Percentiles rank a stretch among this genome's conserved stretches.
phyloP scores from a whole-genome alignment of 2,888 invertebrate species.

The Caenorhabditis virilis region DNA sequence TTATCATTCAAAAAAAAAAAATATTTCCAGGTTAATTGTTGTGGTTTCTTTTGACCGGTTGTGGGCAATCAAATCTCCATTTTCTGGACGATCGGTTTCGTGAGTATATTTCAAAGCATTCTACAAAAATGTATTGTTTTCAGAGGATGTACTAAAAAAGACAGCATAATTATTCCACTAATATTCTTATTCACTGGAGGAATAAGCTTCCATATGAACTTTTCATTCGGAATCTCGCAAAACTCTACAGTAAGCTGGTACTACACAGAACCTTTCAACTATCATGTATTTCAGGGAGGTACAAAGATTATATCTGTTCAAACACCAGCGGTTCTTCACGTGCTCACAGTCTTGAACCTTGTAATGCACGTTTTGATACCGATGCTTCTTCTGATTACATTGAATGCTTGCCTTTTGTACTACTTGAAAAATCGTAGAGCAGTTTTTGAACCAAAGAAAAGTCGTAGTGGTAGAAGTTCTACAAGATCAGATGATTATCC shows the following conservation, averaged over 20 bases:
- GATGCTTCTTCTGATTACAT: slow-evolving; percentile 41
- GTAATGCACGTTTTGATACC: slow-evolving; percentile 43
- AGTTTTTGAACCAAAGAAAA: slow-evolving; percentile 18
- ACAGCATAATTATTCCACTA: slow-evolving; percentile 30
- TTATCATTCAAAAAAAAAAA: background rate
- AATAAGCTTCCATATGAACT: slow-evolving; percentile 47
- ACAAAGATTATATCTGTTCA: slow-evolving; percentile 13
- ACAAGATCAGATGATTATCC: slow-evolving; percentile 27
- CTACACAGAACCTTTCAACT: background rate
- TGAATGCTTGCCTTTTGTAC: slow-evolving; percentile 48
- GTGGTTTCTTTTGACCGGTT: slow-evolving; percentile 55
- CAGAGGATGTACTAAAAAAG: slow-evolving; percentile 26
- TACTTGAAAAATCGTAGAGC: slow-evolving; percentile 43
- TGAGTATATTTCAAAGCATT: slow-evolving; percentile 7
- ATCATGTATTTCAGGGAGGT: slow-evolving; percentile 11
- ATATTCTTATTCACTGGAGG: slow-evolving; percentile 38
- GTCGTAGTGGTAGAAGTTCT: slow-evolving; percentile 16
- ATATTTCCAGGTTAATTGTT: slow-evolving; percentile 48
- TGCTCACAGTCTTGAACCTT: slow-evolving; percentile 19
- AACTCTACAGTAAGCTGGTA: slow-evolving; percentile 18
- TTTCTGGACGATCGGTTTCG: slow-evolving; percentile 41
- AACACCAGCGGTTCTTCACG: slow-evolving; percentile 14
- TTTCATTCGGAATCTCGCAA: slow-evolving; percentile 20
- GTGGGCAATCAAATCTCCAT: slow-evolving; percentile 56
- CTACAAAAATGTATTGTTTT: slow-evolving; percentile 10